Conservation (phyloP, 2,797 vertebrate species). For the Acomys russatus region DNA sequence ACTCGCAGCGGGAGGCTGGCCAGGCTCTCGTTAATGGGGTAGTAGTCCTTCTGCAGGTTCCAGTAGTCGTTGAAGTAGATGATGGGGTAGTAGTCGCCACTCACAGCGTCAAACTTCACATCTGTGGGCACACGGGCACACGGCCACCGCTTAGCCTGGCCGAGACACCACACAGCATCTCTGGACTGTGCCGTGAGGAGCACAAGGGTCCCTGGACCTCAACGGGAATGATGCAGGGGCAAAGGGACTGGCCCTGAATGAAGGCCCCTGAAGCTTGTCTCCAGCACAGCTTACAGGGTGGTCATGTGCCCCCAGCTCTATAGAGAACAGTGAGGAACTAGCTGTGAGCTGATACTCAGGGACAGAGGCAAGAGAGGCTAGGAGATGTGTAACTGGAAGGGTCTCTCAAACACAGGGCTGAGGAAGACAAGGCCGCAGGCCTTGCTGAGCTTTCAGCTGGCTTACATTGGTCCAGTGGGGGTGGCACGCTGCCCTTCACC, state of each 20-base stretch:
- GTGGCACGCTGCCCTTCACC: slow-evolving; percentile 97
- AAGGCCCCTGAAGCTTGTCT: not conserved
- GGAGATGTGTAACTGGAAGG: not conserved
- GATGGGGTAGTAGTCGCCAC: slow-evolving; percentile 97
- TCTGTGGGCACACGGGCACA: slow-evolving; percentile 88
- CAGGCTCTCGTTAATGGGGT: slow-evolving; percentile 94
- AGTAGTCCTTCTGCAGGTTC: slow-evolving; percentile 99
- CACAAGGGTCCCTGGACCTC: not conserved
- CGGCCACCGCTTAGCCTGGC: accelerated
- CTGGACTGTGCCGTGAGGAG: not conserved
- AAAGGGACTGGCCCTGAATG: not conserved
- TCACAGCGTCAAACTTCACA: slow-evolving; percentile 97
- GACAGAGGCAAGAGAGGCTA: accelerated
- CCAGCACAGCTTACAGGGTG: not conserved
- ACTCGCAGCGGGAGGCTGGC: slow-evolving; percentile 93
- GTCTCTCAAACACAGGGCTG: too few species aligned
- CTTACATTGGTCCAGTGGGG: slow-evolving; percentile 97
- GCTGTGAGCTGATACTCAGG: not conserved
- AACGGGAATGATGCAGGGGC: not conserved
- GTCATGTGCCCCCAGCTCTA: accelerated
- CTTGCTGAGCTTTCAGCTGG: not conserved
- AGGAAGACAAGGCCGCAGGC: not conserved
- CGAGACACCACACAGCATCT: not conserved
- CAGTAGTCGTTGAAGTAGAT: slow-evolving; percentile 99
- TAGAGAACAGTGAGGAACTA: not conserved